Conservation (phyloP, 2,888 invertebrate genomes). For the Pedicia rivosa region DNA sequence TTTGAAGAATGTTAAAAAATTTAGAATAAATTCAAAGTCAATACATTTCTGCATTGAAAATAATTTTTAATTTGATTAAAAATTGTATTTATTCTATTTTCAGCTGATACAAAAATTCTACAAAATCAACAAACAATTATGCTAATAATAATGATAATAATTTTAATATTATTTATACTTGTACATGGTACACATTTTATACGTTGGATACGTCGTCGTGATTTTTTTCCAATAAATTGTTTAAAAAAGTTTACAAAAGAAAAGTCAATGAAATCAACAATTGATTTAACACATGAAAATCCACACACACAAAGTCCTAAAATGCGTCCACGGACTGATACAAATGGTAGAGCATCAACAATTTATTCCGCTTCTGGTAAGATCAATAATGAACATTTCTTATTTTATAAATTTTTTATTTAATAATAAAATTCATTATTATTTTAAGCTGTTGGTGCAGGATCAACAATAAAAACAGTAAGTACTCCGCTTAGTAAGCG, state of each 20-base stretch:
- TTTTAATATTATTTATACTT: constrained; percentile 18
- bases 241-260: constrained; percentile 5
- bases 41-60: no score
- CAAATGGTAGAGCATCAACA: not conserved
- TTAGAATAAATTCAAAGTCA: no score
- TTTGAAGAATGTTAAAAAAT: not conserved
- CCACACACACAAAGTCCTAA: constrained; percentile 34
- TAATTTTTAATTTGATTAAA: no score
- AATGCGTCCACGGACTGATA: constrained; percentile 24
- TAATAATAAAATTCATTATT: not conserved
- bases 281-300: constrained; percentile 26
- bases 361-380: constrained; percentile 2
- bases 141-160: constrained; percentile 18
- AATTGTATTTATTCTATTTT: constrained; percentile 9
- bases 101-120: constrained; percentile 20
- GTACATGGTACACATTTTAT: constrained; percentile 19
- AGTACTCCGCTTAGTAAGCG: constrained; percentile 54
- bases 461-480: constrained; percentile 45
- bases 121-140: constrained; percentile 19
- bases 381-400: not conserved
- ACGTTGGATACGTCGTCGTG: constrained; percentile 16
- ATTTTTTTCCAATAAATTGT: not conserved
- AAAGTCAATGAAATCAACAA: not conserved
- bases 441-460: constrained; percentile 32
- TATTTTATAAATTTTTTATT: not conserved